phyloP scores from a whole-genome alignment of 2,113 vertebrate species.

The Origma solitaria region DNA sequence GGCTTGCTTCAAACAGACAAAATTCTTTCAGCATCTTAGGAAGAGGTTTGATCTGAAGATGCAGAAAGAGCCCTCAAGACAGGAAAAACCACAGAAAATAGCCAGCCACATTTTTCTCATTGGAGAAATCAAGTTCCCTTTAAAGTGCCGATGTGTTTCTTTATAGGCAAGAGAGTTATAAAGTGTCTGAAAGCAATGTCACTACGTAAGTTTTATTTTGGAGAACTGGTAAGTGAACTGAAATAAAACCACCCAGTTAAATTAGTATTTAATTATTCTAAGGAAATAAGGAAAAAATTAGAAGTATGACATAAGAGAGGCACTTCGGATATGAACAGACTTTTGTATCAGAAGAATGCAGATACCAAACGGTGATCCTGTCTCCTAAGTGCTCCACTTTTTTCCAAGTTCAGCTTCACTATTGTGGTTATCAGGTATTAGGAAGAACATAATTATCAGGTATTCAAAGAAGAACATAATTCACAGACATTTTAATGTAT shows the following conservation, averaged over 20 bases:
- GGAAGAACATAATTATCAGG: neutral
- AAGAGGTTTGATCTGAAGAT: neutral
- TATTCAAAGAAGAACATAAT: neutral
- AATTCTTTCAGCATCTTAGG: neutral
- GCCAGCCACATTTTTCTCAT: neutral
- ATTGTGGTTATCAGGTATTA: neutral
- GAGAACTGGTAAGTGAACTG: neutral
- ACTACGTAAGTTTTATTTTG: neutral
- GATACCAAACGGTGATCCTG: neutral
- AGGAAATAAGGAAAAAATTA: neutral
- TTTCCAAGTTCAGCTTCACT: neutral
- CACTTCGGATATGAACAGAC: rapidly evolving
- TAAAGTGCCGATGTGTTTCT: neutral
- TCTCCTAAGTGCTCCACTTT: neutral
- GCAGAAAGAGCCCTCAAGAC: neutral
- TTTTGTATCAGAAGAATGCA: neutral
- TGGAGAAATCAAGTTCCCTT: neutral
- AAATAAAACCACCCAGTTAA: neutral
- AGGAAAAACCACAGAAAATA: neutral
- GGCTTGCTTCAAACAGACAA: neutral
- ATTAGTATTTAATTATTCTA: neutral
- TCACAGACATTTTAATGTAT: neutral
- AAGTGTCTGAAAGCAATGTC: neutral
- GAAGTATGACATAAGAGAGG: rapidly evolving
- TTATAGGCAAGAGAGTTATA: neutral